Conservation (phyloP, 1,140 invertebrate genomes). For the Drosophila chauvacae region DNA sequence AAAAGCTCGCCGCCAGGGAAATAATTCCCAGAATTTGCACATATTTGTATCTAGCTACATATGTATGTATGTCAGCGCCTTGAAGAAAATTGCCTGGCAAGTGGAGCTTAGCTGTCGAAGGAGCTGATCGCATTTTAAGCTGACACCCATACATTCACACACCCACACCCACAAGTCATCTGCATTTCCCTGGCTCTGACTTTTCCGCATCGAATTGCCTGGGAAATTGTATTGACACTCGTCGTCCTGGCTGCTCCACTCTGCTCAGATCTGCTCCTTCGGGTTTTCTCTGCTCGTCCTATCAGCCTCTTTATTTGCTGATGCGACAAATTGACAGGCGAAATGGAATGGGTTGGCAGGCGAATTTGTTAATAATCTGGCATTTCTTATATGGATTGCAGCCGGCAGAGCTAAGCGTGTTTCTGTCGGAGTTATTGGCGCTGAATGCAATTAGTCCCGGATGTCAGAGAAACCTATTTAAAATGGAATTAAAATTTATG, state of each 20-base stretch:
- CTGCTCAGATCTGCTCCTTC: slow-evolving; percentile 6
- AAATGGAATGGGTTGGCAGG: slow-evolving; percentile 33
- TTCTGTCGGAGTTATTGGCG: slow-evolving; percentile 8
- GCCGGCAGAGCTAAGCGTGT: slow-evolving; percentile 16
- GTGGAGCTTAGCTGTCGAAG: slow-evolving; percentile 50
- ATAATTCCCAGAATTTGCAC: slow-evolving; percentile 65
- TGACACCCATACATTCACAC: slow-evolving; percentile 47
- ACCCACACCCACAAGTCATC: slow-evolving; percentile 24
- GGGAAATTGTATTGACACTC: slow-evolving; percentile 70
- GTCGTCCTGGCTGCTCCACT: slow-evolving; percentile 34
- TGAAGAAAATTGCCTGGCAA: slow-evolving; percentile 31
- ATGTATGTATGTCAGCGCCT: slow-evolving; percentile 71
- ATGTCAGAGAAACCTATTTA: slow-evolving; percentile 7
- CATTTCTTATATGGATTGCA: slow-evolving; percentile 21
- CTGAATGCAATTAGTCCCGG: slow-evolving; percentile 35
- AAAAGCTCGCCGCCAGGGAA: slow-evolving; percentile 34
- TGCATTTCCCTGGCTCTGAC: slow-evolving; percentile 40
- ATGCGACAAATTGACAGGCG: slow-evolving; percentile 71
- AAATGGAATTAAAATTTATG: slow-evolving; percentile 12
- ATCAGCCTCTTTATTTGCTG: slow-evolving; percentile 47
- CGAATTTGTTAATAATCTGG: slow-evolving; percentile 69
- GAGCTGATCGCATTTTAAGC: slow-evolving; percentile 70
- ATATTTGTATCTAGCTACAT: slow-evolving; percentile 47
- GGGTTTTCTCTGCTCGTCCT: slow-evolving; percentile 14
- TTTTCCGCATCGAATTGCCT: slow-evolving; percentile 58